Percentiles rank a stretch among this genome's conserved stretches.
Evolutionary conservation across 2,888 invertebrate genomes (phyloP).

Genomic region (Ectropis crepuscularia): DNA sequence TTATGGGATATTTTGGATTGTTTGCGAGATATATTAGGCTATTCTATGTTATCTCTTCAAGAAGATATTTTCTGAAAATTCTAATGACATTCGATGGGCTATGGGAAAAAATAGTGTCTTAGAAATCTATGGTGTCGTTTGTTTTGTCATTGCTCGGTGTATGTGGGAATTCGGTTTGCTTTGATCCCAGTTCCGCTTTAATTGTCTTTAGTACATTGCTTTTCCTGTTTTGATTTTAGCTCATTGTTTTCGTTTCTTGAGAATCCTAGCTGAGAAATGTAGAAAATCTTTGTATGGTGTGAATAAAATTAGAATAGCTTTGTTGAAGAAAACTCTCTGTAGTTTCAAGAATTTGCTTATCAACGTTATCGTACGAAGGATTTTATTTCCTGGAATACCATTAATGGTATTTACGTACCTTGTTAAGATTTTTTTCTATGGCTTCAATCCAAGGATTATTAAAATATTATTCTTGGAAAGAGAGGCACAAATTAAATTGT

Average conservation of each 20-base stretch:
- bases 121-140: too few species aligned
- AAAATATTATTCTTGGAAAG: too few species aligned
- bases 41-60: too few species aligned
- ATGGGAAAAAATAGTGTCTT: too few species aligned
- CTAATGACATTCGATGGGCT: too few species aligned
- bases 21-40: too few species aligned
- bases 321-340: slow-evolving; percentile 1
- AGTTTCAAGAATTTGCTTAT: slow-evolving; percentile 1
- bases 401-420: background rate
- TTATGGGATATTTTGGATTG: too few species aligned
- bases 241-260: slow-evolving; percentile 12
- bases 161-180: slow-evolving; percentile 11
- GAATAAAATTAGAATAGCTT: slow-evolving; percentile 13
- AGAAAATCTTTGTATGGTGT: slow-evolving; percentile 5
- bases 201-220: slow-evolving; percentile 10
- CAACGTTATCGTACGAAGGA: background rate
- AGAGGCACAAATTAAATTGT: too few species aligned
- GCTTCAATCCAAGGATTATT: too few species aligned
- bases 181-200: slow-evolving; percentile 15
- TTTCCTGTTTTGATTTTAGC: slow-evolving; percentile 5
- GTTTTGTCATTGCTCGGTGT: background rate
- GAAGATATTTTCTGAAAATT: too few species aligned
- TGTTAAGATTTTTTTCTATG: background rate
- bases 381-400: background rate
- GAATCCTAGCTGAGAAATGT: slow-evolving; percentile 2